Base-by-base conservation (phyloP, 2,888 invertebrate species). In the Lydus trimaculatus region DNA sequence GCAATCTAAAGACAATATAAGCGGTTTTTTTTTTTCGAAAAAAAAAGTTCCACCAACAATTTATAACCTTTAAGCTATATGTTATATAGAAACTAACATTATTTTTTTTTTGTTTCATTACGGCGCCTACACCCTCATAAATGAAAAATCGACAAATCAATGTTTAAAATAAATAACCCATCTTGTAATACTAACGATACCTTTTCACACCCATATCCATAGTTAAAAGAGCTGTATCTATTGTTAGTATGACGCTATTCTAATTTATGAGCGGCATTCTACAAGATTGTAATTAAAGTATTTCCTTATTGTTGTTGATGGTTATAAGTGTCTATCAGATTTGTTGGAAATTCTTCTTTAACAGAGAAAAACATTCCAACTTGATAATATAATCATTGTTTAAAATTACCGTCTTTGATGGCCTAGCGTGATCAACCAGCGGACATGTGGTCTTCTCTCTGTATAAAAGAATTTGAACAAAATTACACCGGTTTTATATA, bases 201-300 rank as follows among this genome's bases (percentile, higher is more conserved):
- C 64, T 9, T 52, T 25, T 63, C 31, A 69, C 63, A 59, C 71
- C 73, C 48, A 48, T 48, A 48, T 9, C n/a, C 48, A 48, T 23
- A 17, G 48, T 48, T 67, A 72, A 73, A 70, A 39, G 65, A 70
- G 68, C 20, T 48, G 48, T 48, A 48, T 20, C 48, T 48, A 48
- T 48, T 48, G 48, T 48, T 59, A 59, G 17, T 20, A 36, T 28
- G 60, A 60, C 60, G 48, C 20, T 20, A 25, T 28, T 33, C 13
- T 33, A 60, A 60, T 60, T 60, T 60, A 60, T 60, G 36, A n/a
- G 33, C 60, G 60, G 60, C 60, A 31, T 31, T 20, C 33, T 23
- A 23, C 33, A 60, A n/a, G 60, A 31, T 28, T 60, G 60, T 60
- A 60, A 60, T 60, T 60, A 60, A 60, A 31, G n/a, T 31, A 60